Conservation (phyloP, 35 echinoderm and acorn worm species). For the Strongylocentrotus purpuratus region DNA sequence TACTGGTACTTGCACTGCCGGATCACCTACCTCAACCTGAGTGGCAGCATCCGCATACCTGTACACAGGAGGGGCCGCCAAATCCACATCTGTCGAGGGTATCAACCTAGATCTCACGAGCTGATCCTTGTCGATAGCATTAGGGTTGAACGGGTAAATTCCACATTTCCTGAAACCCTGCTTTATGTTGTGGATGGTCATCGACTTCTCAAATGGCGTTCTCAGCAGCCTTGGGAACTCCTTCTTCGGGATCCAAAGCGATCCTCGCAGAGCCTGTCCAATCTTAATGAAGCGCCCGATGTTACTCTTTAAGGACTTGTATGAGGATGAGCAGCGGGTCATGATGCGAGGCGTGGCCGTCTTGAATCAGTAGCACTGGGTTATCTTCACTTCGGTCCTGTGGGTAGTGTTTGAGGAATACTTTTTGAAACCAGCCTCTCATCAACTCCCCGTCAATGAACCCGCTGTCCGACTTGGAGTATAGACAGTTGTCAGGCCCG, state of each 20-base stretch:
- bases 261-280: constrained; percentile 21
- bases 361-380: constrained; percentile 26
- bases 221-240: constrained; percentile 20
- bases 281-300: constrained; percentile 30
- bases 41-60: not conserved
- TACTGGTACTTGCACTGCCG: not conserved
- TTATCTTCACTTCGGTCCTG: constrained; percentile 50
- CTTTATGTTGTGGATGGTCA: constrained; percentile 57
- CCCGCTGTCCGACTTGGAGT: constrained; percentile 13
- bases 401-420: constrained; percentile 37
- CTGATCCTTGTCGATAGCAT: constrained; percentile 47
- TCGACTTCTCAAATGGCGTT: constrained; percentile 12
- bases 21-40: not conserved
- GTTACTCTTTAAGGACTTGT: constrained; percentile 34
- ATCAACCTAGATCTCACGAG: constrained; percentile 24
- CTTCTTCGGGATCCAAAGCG: constrained; percentile 42
- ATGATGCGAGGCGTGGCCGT: constrained; percentile 13
- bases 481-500: constrained; percentile 24
- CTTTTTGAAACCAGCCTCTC: constrained; percentile 4
- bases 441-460: constrained; percentile 31
- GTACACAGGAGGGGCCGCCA: constrained; percentile 21
- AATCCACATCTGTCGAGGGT: not conserved
- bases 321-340: not conserved
- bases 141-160: constrained; percentile 49
- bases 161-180: constrained; percentile 40